phyloP scores from a whole-genome alignment of 2,113 vertebrate species.

The Datnioides undecimradiatus region DNA sequence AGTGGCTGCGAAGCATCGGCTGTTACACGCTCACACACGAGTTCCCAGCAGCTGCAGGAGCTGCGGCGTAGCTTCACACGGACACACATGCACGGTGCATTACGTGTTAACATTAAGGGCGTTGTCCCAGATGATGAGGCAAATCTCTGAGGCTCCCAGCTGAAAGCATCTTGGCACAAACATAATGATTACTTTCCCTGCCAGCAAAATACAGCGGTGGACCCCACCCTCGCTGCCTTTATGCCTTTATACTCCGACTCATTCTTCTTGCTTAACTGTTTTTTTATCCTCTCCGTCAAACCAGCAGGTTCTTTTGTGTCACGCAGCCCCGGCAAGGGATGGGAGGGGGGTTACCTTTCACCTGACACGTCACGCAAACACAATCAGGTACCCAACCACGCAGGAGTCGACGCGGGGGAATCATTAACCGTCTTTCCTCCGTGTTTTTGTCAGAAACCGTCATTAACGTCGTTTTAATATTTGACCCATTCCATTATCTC shows the following conservation, averaged over 20 bases:
- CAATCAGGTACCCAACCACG: background rate
- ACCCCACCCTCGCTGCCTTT: conserved; percentile 66
- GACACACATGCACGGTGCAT: background rate
- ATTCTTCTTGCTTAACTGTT: conserved; percentile 39
- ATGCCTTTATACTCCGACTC: background rate
- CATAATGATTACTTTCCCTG: conserved; percentile 70
- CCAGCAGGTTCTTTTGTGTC: conserved; percentile 39
- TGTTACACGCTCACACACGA: no score
- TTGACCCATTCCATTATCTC: conserved; percentile 18
- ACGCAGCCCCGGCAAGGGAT: background rate
- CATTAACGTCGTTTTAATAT: conserved; percentile 21
- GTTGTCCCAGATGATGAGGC: conserved; percentile 56
- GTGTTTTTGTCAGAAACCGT: background rate
- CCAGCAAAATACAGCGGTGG: conserved; percentile 12
- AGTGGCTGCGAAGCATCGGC: no score
- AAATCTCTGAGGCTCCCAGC: conserved; percentile 44
- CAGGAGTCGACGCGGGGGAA: conserved; percentile 6
- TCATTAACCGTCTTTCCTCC: conserved; percentile 25
- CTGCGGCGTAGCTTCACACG: background rate
- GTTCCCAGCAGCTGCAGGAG: background rate
- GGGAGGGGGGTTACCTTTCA: background rate
- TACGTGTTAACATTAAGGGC: conserved; percentile 39
- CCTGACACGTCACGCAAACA: conserved; percentile 18
- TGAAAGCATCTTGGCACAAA: conserved; percentile 67
- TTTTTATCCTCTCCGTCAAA: background rate